These are phyloP conservation scores for Agonopterix arenella DNA, from an alignment of 2,888 invertebrate species.

Conservation along the genomic window DNA sequence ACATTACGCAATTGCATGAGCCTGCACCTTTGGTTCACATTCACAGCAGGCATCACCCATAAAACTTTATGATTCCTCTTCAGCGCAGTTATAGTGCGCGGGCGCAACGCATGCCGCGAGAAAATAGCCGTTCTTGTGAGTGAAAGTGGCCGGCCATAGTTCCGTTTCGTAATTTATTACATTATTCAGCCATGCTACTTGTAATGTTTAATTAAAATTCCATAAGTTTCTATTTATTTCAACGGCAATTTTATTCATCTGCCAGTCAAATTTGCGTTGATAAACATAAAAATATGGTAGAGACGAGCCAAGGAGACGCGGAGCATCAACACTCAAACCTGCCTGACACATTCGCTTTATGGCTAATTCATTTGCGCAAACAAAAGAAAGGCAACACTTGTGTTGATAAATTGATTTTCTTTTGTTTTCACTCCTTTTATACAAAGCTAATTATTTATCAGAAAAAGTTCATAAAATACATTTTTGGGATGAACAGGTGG, in stretches of 20 bases:
- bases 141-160: constrained; percentile 64
- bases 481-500: too few relatives aligned
- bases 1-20: constrained; percentile 3
- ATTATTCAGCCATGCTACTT: constrained; percentile 24
- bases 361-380: background rate
- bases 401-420: background rate
- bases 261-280: too few relatives aligned
- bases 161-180: constrained; percentile 61
- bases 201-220: constrained; percentile 20
- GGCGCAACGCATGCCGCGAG: constrained; percentile 41
- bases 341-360: background rate
- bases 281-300: too few relatives aligned
- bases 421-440: background rate
- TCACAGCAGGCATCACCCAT: constrained; percentile 17
- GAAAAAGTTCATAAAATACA: too few relatives aligned
- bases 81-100: constrained; percentile 30
- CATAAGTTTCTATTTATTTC: constrained; percentile 9
- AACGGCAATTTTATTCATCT: background rate
- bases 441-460: too few relatives aligned
- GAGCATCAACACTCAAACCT: too few relatives aligned
- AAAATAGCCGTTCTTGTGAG: constrained; percentile 59
- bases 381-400: background rate
- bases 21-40: background rate
- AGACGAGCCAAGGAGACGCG: too few relatives aligned
- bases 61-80: constrained; percentile 52